Percentiles rank a stretch among this genome's conserved stretches.
Evolutionary conservation across 2,113 vertebrate genomes (phyloP).

Genomic region (Rhinogobius similis): DNA sequence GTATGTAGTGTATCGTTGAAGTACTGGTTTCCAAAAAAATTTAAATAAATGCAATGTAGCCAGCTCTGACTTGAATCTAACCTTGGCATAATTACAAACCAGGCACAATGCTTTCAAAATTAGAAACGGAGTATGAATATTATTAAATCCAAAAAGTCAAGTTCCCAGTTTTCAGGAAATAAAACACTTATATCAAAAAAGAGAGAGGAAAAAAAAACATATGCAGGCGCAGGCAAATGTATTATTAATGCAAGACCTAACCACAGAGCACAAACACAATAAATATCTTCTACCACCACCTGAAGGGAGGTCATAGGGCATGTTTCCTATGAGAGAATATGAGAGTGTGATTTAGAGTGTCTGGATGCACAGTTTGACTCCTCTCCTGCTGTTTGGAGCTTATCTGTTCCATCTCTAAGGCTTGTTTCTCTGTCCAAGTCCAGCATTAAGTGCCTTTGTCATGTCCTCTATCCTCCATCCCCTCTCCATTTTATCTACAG

Average conservation of each 20-base stretch:
- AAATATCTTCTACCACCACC: background rate
- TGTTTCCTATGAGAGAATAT: conserved; percentile 28
- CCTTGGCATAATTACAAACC: too few species aligned
- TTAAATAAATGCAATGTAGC: too few species aligned
- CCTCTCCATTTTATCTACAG: background rate
- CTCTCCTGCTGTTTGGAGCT: conserved; percentile 21
- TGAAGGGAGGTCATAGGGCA: background rate
- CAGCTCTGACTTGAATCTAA: too few species aligned
- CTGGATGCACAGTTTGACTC: conserved; percentile 16
- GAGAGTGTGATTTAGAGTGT: conserved; percentile 36
- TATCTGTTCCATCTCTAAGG: background rate
- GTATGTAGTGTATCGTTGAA: too few species aligned
- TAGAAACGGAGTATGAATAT: too few species aligned
- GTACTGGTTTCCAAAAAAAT: too few species aligned
- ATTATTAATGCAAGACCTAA: background rate
- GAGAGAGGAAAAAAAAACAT: background rate
- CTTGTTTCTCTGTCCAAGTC: background rate
- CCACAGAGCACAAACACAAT: background rate
- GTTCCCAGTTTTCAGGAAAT: too few species aligned
- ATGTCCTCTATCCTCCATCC: conserved; percentile 15
- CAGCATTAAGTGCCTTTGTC: conserved; percentile 22
- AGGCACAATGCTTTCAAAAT: too few species aligned
- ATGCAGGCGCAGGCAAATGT: background rate
- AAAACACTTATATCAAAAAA: too few species aligned
- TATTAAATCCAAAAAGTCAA: too few species aligned